Conservation (phyloP, 2,113 vertebrate species). For the Pteronura brasiliensis region DNA sequence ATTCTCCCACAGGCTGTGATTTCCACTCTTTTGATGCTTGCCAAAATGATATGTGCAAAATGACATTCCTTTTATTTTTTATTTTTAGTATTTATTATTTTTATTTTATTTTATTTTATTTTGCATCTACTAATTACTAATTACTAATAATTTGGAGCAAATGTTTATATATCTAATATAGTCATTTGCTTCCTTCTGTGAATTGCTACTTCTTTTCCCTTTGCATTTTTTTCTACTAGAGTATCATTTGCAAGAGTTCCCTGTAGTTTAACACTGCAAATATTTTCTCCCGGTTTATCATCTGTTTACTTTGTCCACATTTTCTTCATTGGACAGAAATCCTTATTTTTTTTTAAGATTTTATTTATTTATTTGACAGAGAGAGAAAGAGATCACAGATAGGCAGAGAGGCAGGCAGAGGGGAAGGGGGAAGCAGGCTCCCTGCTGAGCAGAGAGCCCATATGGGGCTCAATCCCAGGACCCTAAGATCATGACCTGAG, state of each 20-base stretch:
- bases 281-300: neutral
- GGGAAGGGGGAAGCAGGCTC: no score
- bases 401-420: no score
- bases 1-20: neutral
- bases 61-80: neutral
- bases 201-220: conserved; percentile 10
- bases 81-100: no score
- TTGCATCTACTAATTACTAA: neutral
- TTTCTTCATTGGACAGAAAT: conserved; percentile 23
- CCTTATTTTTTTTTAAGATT: neutral
- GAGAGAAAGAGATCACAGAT: no score
- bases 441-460: no score
- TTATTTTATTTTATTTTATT: neutral
- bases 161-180: neutral
- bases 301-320: neutral
- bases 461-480: no score
- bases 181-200: neutral
- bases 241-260: neutral
- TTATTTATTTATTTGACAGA: no score
- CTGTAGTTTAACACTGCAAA: neutral
- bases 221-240: neutral
- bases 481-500: no score
- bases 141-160: neutral
- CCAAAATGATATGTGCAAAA: neutral
- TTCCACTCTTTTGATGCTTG: neutral